These are phyloP conservation scores for Umimayanthus chanpuru DNA, from an alignment of 92 coral and sea anemone genomes.

Conservation along the genomic window DNA sequence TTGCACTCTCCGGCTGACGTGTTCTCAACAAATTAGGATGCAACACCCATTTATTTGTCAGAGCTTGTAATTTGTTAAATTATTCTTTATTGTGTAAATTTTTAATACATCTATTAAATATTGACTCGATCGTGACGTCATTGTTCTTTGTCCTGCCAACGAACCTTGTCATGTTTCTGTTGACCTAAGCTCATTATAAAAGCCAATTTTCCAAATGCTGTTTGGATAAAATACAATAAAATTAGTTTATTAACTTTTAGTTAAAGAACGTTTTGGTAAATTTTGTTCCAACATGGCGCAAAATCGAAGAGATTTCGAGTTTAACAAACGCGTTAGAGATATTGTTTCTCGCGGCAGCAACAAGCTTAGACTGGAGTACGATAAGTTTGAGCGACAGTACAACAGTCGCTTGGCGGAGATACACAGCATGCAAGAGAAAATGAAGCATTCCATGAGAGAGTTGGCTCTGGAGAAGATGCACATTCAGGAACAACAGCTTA, in stretches of 20 bases:
- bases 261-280: background rate
- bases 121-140: conserved; percentile 3
- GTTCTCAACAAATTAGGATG: background rate
- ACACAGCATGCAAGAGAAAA: conserved; percentile 81
- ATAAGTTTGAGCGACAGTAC: conserved; percentile 72
- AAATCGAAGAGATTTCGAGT: conserved; percentile 60
- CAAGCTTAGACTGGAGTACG: conserved; percentile 58
- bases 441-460: conserved; percentile 77
- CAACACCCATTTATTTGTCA: background rate
- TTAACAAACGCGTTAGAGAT: conserved; percentile 84
- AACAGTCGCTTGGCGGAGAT: conserved; percentile 80
- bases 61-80: background rate
- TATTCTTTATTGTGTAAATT: background rate
- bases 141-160: background rate
- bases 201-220: background rate
- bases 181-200: conserved; percentile 11
- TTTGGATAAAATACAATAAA: conserved; percentile 22
- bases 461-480: conserved; percentile 67
- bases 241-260: background rate
- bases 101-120: background rate
- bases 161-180: background rate
- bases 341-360: conserved; percentile 70
- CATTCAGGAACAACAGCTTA: conserved; percentile 39
- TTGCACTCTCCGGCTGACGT: background rate
- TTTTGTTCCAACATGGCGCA: conserved; percentile 45